These are phyloP conservation scores for Ctenopoma multispine DNA, from an alignment of 2,797 vertebrate genomes.

Conservation along the genomic window DNA sequence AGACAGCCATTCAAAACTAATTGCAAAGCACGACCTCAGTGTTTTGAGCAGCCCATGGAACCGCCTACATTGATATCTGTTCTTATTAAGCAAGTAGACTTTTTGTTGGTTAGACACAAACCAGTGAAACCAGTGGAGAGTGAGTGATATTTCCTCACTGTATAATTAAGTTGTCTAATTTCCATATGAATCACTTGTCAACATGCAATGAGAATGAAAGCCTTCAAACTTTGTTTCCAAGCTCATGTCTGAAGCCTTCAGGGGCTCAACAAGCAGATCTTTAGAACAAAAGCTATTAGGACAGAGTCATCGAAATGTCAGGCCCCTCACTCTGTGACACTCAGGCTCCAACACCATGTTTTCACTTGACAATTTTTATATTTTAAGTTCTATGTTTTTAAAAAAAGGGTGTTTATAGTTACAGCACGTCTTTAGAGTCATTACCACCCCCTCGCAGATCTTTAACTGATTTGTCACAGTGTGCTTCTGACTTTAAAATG, in stretches of 20 bases:
- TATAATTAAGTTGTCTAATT: slow-evolving; percentile 69
- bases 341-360: slow-evolving; percentile 21
- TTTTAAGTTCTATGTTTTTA: not conserved
- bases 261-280: slow-evolving; percentile 49
- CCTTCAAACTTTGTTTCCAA: slow-evolving; percentile 52
- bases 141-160: slow-evolving; percentile 56
- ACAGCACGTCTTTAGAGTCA: slow-evolving; percentile 21
- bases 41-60: slow-evolving; percentile 38
- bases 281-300: slow-evolving; percentile 51
- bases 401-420: slow-evolving; percentile 14
- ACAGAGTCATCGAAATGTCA: slow-evolving; percentile 56
- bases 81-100: slow-evolving; percentile 15
- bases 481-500: slow-evolving; percentile 52
- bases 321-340: slow-evolving; percentile 39
- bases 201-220: slow-evolving; percentile 54
- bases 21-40: slow-evolving; percentile 21
- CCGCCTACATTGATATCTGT: slow-evolving; percentile 24
- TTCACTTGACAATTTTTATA: slow-evolving; percentile 32
- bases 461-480: slow-evolving; percentile 43
- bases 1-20: slow-evolving; percentile 39
- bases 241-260: slow-evolving; percentile 51
- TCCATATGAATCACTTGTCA: slow-evolving; percentile 69
- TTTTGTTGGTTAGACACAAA: slow-evolving; percentile 46
- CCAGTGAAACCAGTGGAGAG: slow-evolving; percentile 56
- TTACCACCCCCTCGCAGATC: slow-evolving; percentile 32